These are phyloP conservation scores for Nibea albiflora DNA, from an alignment of 2,113 vertebrate genomes.

Conservation along the genomic window DNA sequence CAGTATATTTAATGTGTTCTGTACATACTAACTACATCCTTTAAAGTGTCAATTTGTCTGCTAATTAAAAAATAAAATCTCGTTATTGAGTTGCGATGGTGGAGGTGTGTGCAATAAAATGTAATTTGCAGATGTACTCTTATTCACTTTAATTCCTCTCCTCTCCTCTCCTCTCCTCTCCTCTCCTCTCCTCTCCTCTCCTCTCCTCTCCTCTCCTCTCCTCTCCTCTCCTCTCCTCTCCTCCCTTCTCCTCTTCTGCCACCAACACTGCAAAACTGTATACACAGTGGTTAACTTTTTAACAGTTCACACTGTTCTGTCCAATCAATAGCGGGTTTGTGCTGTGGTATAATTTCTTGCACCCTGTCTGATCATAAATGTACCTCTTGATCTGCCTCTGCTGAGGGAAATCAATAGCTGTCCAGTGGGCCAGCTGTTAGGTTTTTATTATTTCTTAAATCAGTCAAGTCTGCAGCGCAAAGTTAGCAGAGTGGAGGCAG, in stretches of 20 bases:
- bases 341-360: slow-evolving; percentile 72
- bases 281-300: slow-evolving; percentile 57
- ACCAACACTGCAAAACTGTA: slow-evolving; percentile 28
- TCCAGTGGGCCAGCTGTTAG: slow-evolving; percentile 75
- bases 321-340: slow-evolving; percentile 68
- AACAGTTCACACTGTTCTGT: slow-evolving; percentile 55
- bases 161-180: neutral
- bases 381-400: slow-evolving; percentile 75
- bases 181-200: neutral
- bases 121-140: slow-evolving; percentile 30
- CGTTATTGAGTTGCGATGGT: neutral
- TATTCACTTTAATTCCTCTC: slow-evolving; percentile 12
- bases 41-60: neutral
- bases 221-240: neutral
- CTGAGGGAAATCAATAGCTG: slow-evolving; percentile 74
- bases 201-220: neutral
- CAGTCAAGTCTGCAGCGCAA: slow-evolving; percentile 65
- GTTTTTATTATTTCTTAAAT: slow-evolving; percentile 82
- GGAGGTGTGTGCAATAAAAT: slow-evolving; percentile 11
- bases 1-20: neutral
- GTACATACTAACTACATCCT: neutral
- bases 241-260: neutral
- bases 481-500: slow-evolving; percentile 55
- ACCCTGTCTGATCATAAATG: slow-evolving; percentile 76
- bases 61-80: slow-evolving; percentile 9